These are phyloP conservation scores for Magallana gigas DNA, from an alignment of 1,140 invertebrate species.

Conservation along the genomic window DNA sequence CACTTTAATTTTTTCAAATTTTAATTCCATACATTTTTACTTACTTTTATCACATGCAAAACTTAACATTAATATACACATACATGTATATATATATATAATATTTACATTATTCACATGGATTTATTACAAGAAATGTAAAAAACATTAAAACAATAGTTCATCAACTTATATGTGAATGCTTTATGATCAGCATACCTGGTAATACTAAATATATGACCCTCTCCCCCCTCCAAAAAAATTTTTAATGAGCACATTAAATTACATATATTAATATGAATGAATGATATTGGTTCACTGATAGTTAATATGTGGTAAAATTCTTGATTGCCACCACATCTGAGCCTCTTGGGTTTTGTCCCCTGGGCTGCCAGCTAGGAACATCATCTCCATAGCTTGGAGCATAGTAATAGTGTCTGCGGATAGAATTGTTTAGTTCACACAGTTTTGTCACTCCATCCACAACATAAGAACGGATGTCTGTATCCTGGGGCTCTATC, in stretches of 20 bases:
- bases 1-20: too few species aligned
- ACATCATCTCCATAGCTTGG: conserved; percentile 77
- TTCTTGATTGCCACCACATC: conserved; percentile 59
- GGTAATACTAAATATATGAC: too few species aligned
- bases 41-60: too few species aligned
- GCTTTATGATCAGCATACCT: too few species aligned
- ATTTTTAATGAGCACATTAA: background rate
- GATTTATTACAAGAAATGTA: too few species aligned
- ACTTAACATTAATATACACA: too few species aligned
- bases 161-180: too few species aligned
- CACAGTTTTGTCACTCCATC: conserved; percentile 76
- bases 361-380: conserved; percentile 71
- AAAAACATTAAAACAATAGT: too few species aligned
- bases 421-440: conserved; percentile 69
- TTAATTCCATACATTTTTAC: too few species aligned
- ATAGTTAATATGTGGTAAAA: conserved; percentile 53
- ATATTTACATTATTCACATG: too few species aligned
- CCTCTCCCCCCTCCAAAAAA: too few species aligned
- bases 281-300: background rate
- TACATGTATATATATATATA: too few species aligned
- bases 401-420: conserved; percentile 77
- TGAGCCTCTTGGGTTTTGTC: conserved; percentile 66
- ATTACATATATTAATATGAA: background rate
- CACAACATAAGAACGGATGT: conserved; percentile 77
- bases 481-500: conserved; percentile 70